Conservation (phyloP, 1,140 invertebrate species). For the Drosophila auraria region DNA sequence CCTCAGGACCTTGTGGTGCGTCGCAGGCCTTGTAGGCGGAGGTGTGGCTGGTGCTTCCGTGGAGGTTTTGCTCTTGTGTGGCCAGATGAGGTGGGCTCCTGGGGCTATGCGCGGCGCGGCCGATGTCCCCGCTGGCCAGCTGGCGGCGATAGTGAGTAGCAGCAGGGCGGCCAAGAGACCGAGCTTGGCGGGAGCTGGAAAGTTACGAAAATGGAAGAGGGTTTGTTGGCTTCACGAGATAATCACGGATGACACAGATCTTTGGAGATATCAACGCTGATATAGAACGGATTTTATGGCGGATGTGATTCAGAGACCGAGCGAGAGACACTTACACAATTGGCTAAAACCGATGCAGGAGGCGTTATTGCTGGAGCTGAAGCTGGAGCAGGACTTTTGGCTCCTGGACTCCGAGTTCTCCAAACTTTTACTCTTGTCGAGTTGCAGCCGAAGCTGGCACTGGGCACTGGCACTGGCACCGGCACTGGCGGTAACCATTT, state of each 20-base stretch:
- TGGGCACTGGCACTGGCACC: no score
- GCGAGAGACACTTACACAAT: slow-evolving; percentile 16
- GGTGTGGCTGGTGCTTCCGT: neutral
- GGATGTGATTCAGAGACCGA: slow-evolving; percentile 13
- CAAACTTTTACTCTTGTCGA: neutral
- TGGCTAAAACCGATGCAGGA: neutral
- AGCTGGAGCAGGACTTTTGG: no score
- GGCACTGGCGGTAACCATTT: neutral
- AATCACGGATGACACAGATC: slow-evolving; percentile 10
- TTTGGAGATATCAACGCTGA: neutral
- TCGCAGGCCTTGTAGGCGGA: neutral
- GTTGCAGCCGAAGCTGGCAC: slow-evolving; percentile 8
- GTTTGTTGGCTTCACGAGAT: no score
- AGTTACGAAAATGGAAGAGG: neutral
- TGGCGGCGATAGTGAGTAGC: slow-evolving; percentile 28
- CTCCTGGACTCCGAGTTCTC: neutral
- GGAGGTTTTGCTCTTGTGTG: neutral
- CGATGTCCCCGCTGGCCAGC: slow-evolving; percentile 6
- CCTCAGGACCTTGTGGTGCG: no score
- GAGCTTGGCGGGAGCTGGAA: slow-evolving; percentile 38
- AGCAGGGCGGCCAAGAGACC: slow-evolving; percentile 40
- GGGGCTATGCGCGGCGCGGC: slow-evolving; percentile 40
- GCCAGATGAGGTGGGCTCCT: slow-evolving; percentile 42
- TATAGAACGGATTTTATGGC: slow-evolving; percentile 2
- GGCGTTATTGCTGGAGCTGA: neutral